A percentile compares a stretch with the other conserved stretches of the same genome.
Conservation (phyloP, 2,888 invertebrate species). For the Rugalucina vietnamica region DNA sequence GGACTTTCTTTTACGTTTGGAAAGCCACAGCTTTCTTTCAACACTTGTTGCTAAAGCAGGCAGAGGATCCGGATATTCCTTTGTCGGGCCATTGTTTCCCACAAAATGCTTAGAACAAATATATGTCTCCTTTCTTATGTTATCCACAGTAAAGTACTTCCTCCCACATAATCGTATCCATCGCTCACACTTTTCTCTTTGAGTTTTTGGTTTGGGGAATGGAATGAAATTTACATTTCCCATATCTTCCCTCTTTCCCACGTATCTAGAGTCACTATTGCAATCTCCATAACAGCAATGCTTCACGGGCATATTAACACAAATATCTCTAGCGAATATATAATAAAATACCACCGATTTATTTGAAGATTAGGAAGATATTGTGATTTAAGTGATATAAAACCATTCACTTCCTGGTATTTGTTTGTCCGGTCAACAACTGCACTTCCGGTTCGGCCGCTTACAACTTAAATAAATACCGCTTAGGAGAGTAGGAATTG, state of each 20-base stretch:
- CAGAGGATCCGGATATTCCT: slow-evolving; percentile 25
- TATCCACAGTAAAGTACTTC: not conserved
- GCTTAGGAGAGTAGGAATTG: slow-evolving; percentile 1
- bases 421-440: slow-evolving; percentile 1
- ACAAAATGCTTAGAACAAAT: slow-evolving; percentile 41
- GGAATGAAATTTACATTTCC: slow-evolving; percentile 6
- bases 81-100: slow-evolving; percentile 25
- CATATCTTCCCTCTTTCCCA: not conserved
- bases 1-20: not conserved
- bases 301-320: slow-evolving; percentile 1
- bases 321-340: not conserved
- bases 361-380: not conserved
- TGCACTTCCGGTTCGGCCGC: not conserved
- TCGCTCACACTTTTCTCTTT: slow-evolving; percentile 6
- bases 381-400: not conserved
- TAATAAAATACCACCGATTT: not conserved
- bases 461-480: not conserved
- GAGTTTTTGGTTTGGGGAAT: slow-evolving; percentile 1
- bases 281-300: slow-evolving; percentile 26
- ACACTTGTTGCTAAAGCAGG: slow-evolving; percentile 11
- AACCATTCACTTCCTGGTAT: not conserved
- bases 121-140: slow-evolving; percentile 29
- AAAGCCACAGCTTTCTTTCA: not conserved
- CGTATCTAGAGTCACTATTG: slow-evolving; percentile 17
- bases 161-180: slow-evolving; percentile 26